Evolutionary conservation across 2,113 vertebrate species (phyloP), one percentile per base, ranked within the genome.

Genomic region (Cromileptes altivelis): DNA sequence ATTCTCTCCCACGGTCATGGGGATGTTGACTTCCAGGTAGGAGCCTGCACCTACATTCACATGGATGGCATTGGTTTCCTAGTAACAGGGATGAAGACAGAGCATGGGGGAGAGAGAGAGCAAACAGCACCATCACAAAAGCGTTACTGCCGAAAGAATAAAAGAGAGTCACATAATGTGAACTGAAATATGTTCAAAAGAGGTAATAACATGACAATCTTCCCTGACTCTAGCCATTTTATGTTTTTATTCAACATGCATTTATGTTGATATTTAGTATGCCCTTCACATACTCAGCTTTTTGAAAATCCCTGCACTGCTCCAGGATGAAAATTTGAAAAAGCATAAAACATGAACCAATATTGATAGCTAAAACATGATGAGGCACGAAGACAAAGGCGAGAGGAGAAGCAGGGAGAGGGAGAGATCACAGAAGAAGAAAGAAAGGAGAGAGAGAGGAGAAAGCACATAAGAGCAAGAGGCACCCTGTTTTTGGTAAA

Each of bases 61-160:
- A 94, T 99, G 98, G n/a, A 99, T 96, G 85, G 98, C 98, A 90
- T 99, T 99, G 6, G 98, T 99, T 94, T 99, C 98, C 98, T 99
- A 85, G 69, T 65, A 88, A 81, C 79, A 87, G 70, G 42, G 68
- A 81, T 73, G 50, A 84, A 78, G 13, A 72, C 3, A 33, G 56
- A 70, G 64, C 40, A 47, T 10, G 37, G 60, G 13, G 62, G n/a
- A 5, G 45, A 69, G 49, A 62, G 47, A 37, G 11, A 65, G 60
- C 25, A 85, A 75, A 67, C 40, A 75, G 64, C 56, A 56, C 55
- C 53, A 25, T 85, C 42, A 75, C 18, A 53, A 10, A 70, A 21
- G 63, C 45, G 21, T 55, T 53, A 65, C 5, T 73, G 53, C 30
- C 37, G 69, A 69, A 45, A 76, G 73, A 70, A 69, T 40, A 15